phyloP scores from a whole-genome alignment of 64 coral and sea anemone species.

The Astreopora myriophthalma region DNA sequence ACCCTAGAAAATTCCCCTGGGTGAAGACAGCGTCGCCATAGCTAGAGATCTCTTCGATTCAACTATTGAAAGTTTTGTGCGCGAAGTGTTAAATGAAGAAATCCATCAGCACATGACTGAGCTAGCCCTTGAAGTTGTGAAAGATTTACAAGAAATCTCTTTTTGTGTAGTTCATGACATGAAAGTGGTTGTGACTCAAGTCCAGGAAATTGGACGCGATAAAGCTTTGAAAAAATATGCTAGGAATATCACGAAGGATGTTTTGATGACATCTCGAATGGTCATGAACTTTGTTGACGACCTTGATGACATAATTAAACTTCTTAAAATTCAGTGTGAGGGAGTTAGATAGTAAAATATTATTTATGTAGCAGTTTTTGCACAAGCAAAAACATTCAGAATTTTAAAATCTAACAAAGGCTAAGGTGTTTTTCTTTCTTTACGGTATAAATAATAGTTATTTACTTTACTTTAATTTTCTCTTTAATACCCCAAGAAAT shows the following conservation, averaged over 20 bases:
- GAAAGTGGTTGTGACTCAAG: constrained; percentile 71
- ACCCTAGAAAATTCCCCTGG: constrained; percentile 81
- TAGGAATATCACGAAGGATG: constrained; percentile 80
- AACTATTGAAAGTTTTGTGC: constrained; percentile 64
- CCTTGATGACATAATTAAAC: constrained; percentile 73
- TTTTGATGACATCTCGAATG: constrained; percentile 72
- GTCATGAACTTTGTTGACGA: constrained; percentile 93
- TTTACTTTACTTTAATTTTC: too few species aligned
- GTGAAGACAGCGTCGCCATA: constrained; percentile 68
- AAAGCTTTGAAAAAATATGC: constrained; percentile 56
- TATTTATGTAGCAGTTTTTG: background rate
- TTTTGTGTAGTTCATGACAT: constrained; percentile 78
- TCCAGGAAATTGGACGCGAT: constrained; percentile 71
- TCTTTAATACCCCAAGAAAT: too few species aligned
- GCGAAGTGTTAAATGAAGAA: constrained; percentile 70
- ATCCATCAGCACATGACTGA: constrained; percentile 68
- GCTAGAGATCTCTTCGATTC: constrained; percentile 76
- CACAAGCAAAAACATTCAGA: background rate
- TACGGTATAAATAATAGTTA: too few species aligned
- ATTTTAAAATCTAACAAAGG: too few species aligned
- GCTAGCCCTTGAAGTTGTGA: constrained; percentile 74
- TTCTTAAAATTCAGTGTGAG: constrained; percentile 59
- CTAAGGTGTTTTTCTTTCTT: too few species aligned
- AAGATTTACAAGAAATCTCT: constrained; percentile 90
- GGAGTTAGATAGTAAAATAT: background rate